phyloP scores from a whole-genome alignment of 2,797 vertebrate genomes.

The Leontocebus nigricollis region DNA sequence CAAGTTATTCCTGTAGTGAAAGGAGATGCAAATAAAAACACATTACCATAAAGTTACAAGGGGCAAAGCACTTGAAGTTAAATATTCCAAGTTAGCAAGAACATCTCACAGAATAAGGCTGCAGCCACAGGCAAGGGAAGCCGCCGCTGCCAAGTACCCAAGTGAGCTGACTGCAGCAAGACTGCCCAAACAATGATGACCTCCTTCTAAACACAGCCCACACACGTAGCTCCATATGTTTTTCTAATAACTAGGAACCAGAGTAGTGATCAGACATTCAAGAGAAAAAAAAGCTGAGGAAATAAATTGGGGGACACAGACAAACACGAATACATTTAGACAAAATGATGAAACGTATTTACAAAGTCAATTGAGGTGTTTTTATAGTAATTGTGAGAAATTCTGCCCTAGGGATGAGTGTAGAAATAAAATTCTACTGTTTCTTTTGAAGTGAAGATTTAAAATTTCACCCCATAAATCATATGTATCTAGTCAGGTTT shows the following conservation, averaged over 20 bases:
- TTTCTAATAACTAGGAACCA: not conserved
- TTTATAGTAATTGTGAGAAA: not conserved
- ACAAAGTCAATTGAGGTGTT: not conserved
- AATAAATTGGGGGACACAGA: not conserved
- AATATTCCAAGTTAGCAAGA: not conserved
- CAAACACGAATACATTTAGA: not conserved
- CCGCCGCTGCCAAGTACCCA: too few relatives aligned
- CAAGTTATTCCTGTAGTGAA: slow-evolving; percentile 93
- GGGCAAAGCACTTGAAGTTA: not conserved
- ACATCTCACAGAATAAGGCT: not conserved
- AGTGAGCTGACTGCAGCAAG: too few relatives aligned
- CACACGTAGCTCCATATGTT: rapidly evolving
- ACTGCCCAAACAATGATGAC: rapidly evolving
- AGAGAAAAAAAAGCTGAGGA: not conserved
- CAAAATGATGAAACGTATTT: not conserved
- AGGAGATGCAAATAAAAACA: slow-evolving; percentile 39
- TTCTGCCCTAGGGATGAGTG: not conserved
- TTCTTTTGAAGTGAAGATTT: slow-evolving; percentile 12
- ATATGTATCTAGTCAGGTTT: not conserved
- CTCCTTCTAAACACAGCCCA: not conserved
- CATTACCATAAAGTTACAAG: not conserved
- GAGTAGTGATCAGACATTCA: not conserved
- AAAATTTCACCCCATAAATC: not conserved
- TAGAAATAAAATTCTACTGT: not conserved
- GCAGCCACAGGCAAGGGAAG: rapidly evolving